These are phyloP conservation scores for Rhinopomastus cyanomelas DNA, from an alignment of 2,113 vertebrate species.

Conservation along the genomic window DNA sequence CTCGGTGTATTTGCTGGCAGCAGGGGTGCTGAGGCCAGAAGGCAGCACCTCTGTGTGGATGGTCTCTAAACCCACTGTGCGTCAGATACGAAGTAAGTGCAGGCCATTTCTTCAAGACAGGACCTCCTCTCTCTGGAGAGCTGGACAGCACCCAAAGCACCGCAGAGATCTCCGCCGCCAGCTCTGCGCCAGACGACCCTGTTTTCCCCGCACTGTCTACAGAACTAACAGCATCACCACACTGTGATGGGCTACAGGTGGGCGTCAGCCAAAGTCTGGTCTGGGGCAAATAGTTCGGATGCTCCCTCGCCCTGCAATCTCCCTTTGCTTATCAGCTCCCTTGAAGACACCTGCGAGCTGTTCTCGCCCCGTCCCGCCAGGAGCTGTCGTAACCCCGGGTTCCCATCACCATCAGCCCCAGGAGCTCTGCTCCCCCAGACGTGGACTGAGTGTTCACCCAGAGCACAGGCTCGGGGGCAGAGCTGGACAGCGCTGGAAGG, in stretches of 20 bases:
- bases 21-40: neutral
- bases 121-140: neutral
- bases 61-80: neutral
- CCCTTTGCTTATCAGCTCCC: neutral
- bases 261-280: accelerated
- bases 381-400: neutral
- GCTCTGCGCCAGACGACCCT: neutral
- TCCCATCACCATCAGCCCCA: neutral
- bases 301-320: neutral
- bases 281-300: neutral
- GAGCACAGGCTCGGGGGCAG: too few species aligned
- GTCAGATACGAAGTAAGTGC: neutral
- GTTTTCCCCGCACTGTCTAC: neutral
- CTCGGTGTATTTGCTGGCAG: neutral
- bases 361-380: neutral
- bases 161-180: too few species aligned
- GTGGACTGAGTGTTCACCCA: neutral
- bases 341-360: neutral
- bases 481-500: too few species aligned
- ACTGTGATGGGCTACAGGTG: neutral
- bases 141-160: neutral
- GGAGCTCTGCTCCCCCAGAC: neutral
- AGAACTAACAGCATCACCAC: neutral
- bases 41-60: neutral
- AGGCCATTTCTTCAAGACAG: neutral